phyloP scores from a whole-genome alignment of 2,797 vertebrate genomes.

The Crypturellus tataupa region DNA sequence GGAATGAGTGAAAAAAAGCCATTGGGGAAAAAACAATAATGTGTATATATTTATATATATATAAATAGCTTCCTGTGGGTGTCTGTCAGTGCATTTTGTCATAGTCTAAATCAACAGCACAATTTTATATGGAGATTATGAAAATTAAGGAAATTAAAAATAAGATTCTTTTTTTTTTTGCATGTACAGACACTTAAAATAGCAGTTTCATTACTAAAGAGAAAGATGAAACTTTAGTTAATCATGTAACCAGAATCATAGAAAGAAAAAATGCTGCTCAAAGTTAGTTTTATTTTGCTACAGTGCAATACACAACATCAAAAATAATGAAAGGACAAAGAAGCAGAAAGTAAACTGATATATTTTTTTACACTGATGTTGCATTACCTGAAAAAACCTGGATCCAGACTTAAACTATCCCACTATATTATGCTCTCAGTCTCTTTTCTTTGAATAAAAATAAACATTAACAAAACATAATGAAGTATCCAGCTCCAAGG shows the following conservation, averaged over 20 bases:
- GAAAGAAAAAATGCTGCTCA: background rate
- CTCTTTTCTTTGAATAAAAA: background rate
- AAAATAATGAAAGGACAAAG: background rate
- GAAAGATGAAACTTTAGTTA: background rate
- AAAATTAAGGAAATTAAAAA: conserved; percentile 40
- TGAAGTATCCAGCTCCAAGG: background rate
- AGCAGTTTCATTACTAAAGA: background rate
- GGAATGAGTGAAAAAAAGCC: background rate
- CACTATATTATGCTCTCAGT: background rate
- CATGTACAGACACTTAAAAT: background rate
- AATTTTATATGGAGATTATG: background rate
- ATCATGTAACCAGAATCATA: background rate
- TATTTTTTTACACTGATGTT: background rate
- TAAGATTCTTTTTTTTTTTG: background rate
- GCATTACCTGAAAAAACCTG: background rate
- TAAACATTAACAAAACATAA: background rate
- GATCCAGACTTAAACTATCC: background rate
- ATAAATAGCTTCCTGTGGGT: conserved; percentile 16
- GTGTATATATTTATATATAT: too few species aligned
- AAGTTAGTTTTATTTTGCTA: background rate
- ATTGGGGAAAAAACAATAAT: background rate
- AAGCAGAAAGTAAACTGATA: background rate
- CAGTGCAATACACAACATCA: background rate
- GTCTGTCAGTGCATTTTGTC: conserved; percentile 28
- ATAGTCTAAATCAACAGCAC: conserved; percentile 3